A percentile compares a stretch with the other conserved stretches of the same genome.
phyloP scores from a whole-genome alignment of 2,888 invertebrate species.

The Sarcophaga carnaria region DNA sequence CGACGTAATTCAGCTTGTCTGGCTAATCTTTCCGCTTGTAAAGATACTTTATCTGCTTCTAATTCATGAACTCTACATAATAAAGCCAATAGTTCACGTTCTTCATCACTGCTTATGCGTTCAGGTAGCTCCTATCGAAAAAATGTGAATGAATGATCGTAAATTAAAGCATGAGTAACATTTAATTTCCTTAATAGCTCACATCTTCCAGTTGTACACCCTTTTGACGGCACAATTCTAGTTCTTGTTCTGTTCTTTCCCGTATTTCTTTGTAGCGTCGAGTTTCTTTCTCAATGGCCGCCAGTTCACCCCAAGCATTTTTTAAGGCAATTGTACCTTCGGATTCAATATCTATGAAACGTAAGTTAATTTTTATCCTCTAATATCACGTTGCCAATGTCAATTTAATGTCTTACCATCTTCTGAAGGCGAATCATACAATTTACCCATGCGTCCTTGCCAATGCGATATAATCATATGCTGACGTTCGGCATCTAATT shows the following conservation, averaged over 20 bases:
- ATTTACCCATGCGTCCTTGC: conserved; percentile 91
- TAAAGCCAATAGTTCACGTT: conserved; percentile 91
- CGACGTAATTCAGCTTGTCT: conserved; percentile 93
- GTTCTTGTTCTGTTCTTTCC: conserved; percentile 89
- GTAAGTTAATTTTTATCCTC: not conserved
- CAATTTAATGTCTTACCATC: conserved; percentile 74
- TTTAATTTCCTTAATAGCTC: conserved; percentile 73
- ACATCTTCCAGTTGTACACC: conserved; percentile 93
- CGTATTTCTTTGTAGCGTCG: conserved; percentile 90
- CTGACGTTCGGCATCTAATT: conserved; percentile 93
- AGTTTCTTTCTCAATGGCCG: conserved; percentile 93
- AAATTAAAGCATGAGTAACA: not conserved
- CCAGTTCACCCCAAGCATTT: conserved; percentile 92
- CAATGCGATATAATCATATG: conserved; percentile 93
- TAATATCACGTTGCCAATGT: not conserved
- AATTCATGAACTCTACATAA: conserved; percentile 96
- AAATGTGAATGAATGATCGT: no score
- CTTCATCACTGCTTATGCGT: conserved; percentile 92
- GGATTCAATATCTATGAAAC: conserved; percentile 78
- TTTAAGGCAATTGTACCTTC: conserved; percentile 84
- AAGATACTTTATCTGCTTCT: conserved; percentile 94
- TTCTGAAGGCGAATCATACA: conserved; percentile 80
- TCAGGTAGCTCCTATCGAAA: conserved; percentile 88
- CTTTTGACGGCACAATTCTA: conserved; percentile 89
- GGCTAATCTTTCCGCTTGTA: conserved; percentile 93